These are phyloP conservation scores for Stercorarius parasiticus DNA, from an alignment of 2,113 vertebrate species.

Conservation along the genomic window DNA sequence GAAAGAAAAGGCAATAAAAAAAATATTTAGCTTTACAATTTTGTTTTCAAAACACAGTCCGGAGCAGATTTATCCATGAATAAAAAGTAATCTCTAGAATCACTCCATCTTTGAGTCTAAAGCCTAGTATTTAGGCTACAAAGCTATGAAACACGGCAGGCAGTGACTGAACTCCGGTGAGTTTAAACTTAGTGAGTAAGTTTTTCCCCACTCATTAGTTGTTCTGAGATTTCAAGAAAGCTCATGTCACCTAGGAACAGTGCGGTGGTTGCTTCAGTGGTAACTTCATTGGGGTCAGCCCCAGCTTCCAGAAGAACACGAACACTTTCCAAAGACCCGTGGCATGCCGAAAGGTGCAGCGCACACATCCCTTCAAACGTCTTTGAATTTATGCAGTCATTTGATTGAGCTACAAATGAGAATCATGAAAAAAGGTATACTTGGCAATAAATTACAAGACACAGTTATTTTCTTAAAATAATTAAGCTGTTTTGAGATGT, in stretches of 20 bases:
- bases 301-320: slow-evolving; percentile 79
- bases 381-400: slow-evolving; percentile 77
- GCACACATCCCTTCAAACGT: slow-evolving; percentile 87
- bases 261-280: slow-evolving; percentile 83
- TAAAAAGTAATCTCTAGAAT: not conserved
- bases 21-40: not conserved
- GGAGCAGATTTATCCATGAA: not conserved
- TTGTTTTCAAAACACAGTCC: not conserved
- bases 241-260: slow-evolving; percentile 84
- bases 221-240: not conserved
- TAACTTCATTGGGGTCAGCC: slow-evolving; percentile 79
- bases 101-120: not conserved
- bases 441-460: not conserved
- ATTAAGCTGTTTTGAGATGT: fast-evolving
- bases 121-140: not conserved
- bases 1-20: not conserved
- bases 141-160: not conserved
- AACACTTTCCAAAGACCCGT: slow-evolving; percentile 75
- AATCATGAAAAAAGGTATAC: not conserved
- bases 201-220: not conserved
- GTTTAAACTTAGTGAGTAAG: not conserved
- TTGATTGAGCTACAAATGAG: slow-evolving; percentile 65
- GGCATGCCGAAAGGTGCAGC: slow-evolving; percentile 82
- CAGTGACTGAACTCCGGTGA: not conserved
- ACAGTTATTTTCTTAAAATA: not conserved